Evolutionary conservation across 2,888 invertebrate genomes (phyloP).

Genomic region (Tholera decimalis): DNA sequence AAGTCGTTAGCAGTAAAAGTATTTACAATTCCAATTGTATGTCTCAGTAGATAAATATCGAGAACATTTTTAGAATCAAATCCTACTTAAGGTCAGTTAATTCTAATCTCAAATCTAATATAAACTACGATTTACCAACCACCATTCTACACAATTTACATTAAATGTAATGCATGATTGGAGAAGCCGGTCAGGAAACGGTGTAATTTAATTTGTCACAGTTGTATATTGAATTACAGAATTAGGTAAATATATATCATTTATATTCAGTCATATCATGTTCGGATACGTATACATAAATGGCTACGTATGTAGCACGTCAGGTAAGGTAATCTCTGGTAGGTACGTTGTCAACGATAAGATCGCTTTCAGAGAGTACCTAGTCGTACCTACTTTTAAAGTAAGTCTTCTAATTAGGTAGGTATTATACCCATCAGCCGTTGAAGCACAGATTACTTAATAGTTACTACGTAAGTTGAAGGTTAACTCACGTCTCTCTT

Average conservation of each 20-base stretch:
- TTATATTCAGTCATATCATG: constrained; percentile 45
- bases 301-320: constrained; percentile 2
- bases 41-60: too few relatives aligned
- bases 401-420: constrained; percentile 37
- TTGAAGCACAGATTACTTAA: too few relatives aligned
- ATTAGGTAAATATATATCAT: constrained; percentile 20
- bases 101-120: too few relatives aligned
- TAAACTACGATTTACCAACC: not conserved
- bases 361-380: constrained; percentile 34
- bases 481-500: constrained; percentile 14
- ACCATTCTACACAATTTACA: not conserved
- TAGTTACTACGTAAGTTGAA: too few relatives aligned
- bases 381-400: too few relatives aligned
- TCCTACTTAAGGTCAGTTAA: too few relatives aligned
- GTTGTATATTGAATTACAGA: constrained; percentile 17
- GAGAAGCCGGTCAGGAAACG: not conserved
- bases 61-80: too few relatives aligned
- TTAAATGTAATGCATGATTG: not conserved
- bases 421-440: constrained; percentile 1
- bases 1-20: too few relatives aligned
- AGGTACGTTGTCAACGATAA: constrained; percentile 23
- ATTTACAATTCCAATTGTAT: too few relatives aligned
- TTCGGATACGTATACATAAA: constrained; percentile 12
- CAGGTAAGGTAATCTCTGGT: constrained; percentile 17
- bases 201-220: constrained; percentile 23